Evolutionary conservation across 2,113 vertebrate genomes (phyloP).

Genomic region (Pogona vitticeps): DNA sequence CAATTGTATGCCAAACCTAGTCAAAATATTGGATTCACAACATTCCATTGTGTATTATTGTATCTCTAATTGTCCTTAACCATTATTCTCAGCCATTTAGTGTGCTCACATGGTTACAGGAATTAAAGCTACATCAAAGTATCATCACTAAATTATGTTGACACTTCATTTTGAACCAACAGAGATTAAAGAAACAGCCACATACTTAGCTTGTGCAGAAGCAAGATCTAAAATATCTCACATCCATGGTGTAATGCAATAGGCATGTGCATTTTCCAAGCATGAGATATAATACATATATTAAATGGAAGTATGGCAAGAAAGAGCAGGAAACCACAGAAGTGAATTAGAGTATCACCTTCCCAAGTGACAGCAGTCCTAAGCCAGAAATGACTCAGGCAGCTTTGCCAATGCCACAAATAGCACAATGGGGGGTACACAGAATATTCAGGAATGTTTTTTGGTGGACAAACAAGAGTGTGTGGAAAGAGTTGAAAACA

Average conservation of each 20-base stretch:
- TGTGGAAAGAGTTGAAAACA: not conserved
- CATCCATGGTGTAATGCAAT: not conserved
- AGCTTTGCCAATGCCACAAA: not conserved
- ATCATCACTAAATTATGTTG: constrained; percentile 17
- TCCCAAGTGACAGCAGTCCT: not conserved
- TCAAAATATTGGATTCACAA: not conserved
- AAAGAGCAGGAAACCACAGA: not conserved
- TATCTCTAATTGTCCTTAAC: not conserved
- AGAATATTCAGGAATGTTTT: not conserved
- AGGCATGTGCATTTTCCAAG: not conserved
- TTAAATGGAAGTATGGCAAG: not conserved
- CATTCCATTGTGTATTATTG: not conserved
- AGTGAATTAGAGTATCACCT: not conserved
- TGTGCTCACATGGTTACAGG: not conserved
- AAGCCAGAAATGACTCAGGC: not conserved
- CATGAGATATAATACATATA: not conserved
- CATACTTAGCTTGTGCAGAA: constrained; percentile 19
- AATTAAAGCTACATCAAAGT: not conserved
- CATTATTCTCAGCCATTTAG: not conserved
- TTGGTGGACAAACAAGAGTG: not conserved
- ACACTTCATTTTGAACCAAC: constrained; percentile 23
- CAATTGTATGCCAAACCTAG: not conserved
- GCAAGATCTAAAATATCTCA: constrained; percentile 33
- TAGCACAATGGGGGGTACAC: not conserved
- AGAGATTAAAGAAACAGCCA: not conserved